These are phyloP conservation scores for Cyprinodon variegatus DNA, from an alignment of 2,113 vertebrate genomes.

Conservation along the genomic window DNA sequence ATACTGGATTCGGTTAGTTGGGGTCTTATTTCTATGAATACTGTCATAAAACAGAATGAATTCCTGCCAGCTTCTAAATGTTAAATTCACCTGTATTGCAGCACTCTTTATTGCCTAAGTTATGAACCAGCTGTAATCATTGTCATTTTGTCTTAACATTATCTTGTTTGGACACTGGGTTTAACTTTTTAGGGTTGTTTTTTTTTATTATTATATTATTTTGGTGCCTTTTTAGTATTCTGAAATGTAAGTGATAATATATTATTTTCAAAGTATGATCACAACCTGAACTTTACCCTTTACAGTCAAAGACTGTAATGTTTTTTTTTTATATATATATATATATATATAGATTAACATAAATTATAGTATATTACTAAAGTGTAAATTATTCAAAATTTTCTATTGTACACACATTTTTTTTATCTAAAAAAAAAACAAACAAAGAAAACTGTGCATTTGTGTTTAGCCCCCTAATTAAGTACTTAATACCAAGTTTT, in stretches of 20 bases:
- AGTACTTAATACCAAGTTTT: too few species aligned
- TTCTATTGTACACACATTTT: too few species aligned
- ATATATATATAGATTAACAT: too few species aligned
- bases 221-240: background rate
- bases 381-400: too few species aligned
- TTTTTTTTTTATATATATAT: too few species aligned
- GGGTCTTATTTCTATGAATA: background rate
- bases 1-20: too few species aligned
- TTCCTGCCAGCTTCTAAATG: background rate
- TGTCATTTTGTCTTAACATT: background rate
- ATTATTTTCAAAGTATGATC: background rate
- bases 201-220: background rate
- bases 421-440: too few species aligned
- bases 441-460: too few species aligned
- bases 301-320: background rate
- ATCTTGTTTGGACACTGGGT: background rate
- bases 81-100: slow-evolving; percentile 10
- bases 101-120: slow-evolving; percentile 22
- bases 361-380: too few species aligned
- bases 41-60: background rate
- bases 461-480: too few species aligned
- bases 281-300: background rate
- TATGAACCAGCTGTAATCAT: background rate
- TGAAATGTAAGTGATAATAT: background rate
- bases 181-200: background rate